These are phyloP conservation scores for Aptenodytes forsteri DNA, from an alignment of 2,113 vertebrate species.

Conservation along the genomic window DNA sequence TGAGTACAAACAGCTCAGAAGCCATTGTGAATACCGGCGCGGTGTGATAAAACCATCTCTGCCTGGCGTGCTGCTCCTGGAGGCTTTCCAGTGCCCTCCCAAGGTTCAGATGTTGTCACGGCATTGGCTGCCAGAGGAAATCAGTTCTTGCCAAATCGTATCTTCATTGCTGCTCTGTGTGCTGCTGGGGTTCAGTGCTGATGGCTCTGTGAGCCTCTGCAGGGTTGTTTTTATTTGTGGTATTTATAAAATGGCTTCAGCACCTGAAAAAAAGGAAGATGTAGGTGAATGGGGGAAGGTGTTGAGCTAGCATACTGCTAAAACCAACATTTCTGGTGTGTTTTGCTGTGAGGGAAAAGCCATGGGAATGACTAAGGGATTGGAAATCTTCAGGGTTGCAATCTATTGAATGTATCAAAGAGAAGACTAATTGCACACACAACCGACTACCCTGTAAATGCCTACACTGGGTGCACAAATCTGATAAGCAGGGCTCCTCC, in stretches of 20 bases:
- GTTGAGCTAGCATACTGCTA: not conserved
- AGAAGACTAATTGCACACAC: not conserved
- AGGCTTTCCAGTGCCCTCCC: not conserved
- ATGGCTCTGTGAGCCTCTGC: not conserved
- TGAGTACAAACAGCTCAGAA: not conserved
- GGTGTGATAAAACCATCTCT: not conserved
- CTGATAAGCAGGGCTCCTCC: not conserved
- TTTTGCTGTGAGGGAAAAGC: not conserved
- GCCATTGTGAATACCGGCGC: accelerated
- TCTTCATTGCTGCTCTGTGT: not conserved
- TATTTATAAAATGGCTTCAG: not conserved
- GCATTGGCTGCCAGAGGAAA: not conserved
- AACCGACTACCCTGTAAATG: not conserved
- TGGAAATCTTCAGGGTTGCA: not conserved
- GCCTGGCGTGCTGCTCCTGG: not conserved
- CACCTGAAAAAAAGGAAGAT: not conserved
- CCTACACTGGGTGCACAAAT: not conserved
- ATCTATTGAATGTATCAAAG: not conserved
- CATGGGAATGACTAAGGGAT: not conserved
- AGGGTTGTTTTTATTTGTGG: not conserved
- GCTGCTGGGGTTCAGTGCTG: not conserved
- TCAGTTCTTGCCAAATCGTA: not conserved
- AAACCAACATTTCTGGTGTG: not conserved
- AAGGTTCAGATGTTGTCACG: not conserved
- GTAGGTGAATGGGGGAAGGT: not conserved